phyloP scores from a whole-genome alignment of 2,113 vertebrate genomes.

The Microcebus murinus region DNA sequence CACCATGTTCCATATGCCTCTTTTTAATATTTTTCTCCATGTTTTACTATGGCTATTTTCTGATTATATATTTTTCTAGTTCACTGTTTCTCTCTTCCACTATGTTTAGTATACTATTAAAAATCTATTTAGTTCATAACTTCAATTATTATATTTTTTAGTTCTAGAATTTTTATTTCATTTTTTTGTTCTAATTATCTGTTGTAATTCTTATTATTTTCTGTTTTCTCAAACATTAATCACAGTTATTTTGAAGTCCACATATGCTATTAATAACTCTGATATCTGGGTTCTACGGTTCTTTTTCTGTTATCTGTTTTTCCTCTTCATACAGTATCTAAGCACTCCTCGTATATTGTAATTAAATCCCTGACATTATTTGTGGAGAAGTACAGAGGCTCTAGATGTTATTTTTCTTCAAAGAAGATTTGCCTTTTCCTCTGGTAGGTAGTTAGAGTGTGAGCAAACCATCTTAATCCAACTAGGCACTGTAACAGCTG shows the following conservation, averaged over 20 bases:
- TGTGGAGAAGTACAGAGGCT: background rate
- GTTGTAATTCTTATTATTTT: background rate
- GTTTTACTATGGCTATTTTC: background rate
- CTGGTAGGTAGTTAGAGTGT: background rate
- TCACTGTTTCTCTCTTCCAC: background rate
- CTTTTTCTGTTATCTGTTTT: background rate
- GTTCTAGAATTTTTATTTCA: background rate
- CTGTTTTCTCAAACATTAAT: background rate
- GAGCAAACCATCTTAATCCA: background rate
- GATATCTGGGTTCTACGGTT: background rate
- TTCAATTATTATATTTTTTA: constrained; percentile 12
- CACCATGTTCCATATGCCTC: background rate
- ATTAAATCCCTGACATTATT: background rate
- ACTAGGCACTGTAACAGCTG: background rate
- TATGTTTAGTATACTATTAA: background rate
- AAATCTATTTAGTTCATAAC: background rate
- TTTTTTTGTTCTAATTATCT: background rate
- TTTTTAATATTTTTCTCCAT: background rate
- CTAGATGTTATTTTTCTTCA: background rate
- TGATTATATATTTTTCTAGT: background rate
- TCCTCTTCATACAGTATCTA: background rate
- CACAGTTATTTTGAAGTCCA: background rate
- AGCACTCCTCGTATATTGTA: background rate
- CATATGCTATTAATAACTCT: background rate
- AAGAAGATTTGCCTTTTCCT: background rate